Base-by-base conservation (phyloP, 2,888 invertebrate species). In the Lutraria lutraria region DNA sequence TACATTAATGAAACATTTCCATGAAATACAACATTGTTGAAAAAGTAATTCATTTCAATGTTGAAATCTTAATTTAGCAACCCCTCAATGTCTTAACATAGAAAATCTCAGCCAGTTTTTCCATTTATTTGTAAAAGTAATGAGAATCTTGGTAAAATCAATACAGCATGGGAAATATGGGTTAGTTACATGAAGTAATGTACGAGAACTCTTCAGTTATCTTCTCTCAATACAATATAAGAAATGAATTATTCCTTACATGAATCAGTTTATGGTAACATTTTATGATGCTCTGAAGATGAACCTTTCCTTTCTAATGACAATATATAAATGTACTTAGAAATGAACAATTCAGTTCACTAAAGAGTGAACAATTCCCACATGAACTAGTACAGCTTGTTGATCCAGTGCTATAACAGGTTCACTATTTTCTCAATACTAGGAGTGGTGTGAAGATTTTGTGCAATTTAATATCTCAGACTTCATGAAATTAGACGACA, bases 171-270 rank as follows among this genome's bases (percentile, higher is more conserved):
- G 76, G 31, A 76, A 76, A 76, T 76, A 34, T 76, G 63, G 63
- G 25, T 25, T 68, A 25, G 63, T 68, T 25, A n/a, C 25, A 68
- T 68, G 63, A 68, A 68, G 25, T 4, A 43, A 8, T 93, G 89
- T 8, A 52, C 2, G 52, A 79, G 52, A n/a, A 19, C 92, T 93
- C 85, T 56, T 85, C 83, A 85, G 63, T 21, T 19, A 8, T 21
- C 60, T 60, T 60, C 19, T 56, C 56, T n/a, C 60, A n/a, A 8
- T 60, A 13, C 16, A 56, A 56, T 56, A 56, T 56, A 19, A 56
- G 56, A 56, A 56, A 56, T 56, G 56, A 56, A 56, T 56, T 56
- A 15, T 56, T 56, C 56, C 56, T 56, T 56, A 19, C 3, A 13
- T 12, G 56, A 16, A 56, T 8, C 56, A 56, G 56, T 56, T 56